phyloP scores from a whole-genome alignment of 2,797 vertebrate genomes.

The Anolis apletophallus region DNA sequence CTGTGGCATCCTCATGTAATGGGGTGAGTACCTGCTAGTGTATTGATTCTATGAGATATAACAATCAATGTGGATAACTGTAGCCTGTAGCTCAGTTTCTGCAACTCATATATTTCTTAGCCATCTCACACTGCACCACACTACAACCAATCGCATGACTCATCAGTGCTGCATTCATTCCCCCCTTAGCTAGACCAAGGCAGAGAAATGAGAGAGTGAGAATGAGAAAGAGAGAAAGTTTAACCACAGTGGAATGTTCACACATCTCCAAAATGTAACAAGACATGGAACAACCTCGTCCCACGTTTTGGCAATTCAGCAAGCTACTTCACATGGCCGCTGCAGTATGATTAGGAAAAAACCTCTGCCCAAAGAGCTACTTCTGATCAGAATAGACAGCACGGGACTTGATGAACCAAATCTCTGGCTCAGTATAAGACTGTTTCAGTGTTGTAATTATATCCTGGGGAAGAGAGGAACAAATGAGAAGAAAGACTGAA shows the following conservation, averaged over 20 bases:
- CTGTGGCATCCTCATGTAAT: background rate
- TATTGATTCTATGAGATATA: background rate
- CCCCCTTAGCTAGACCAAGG: conserved; percentile 17
- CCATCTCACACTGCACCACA: background rate
- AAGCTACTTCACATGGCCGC: background rate
- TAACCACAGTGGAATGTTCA: background rate
- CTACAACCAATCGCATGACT: conserved; percentile 9
- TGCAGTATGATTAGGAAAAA: background rate
- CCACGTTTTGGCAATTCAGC: background rate
- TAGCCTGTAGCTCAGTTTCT: background rate
- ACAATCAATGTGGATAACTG: background rate
- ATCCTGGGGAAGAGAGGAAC: background rate
- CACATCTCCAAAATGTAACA: background rate
- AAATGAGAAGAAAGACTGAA: background rate
- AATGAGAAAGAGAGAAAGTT: background rate
- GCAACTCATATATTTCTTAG: background rate
- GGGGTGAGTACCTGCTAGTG: background rate
- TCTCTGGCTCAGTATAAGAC: background rate
- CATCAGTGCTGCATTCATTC: conserved; percentile 11
- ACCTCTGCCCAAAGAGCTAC: background rate
- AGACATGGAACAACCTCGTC: background rate
- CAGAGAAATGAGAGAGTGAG: background rate
- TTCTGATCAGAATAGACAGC: background rate
- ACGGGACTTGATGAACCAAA: background rate
- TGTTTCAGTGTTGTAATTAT: background rate